These are phyloP conservation scores for Amyelois transitella DNA, from an alignment of 1,140 invertebrate genomes.

Conservation along the genomic window DNA sequence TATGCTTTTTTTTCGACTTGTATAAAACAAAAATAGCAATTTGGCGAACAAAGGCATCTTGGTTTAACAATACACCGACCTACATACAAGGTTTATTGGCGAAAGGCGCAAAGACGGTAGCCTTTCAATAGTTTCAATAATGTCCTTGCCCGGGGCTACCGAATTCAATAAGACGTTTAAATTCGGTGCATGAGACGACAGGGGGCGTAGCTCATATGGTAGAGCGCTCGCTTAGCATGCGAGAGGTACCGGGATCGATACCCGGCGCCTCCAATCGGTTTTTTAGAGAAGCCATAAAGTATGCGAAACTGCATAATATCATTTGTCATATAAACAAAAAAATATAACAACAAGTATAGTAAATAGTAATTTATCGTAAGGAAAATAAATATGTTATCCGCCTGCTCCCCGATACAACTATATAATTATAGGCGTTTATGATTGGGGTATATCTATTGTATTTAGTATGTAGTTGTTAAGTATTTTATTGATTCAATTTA, in stretches of 20 bases:
- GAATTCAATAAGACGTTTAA: background rate
- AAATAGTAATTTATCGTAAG: too few species aligned
- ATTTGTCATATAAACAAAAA: too few species aligned
- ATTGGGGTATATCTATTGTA: too few species aligned
- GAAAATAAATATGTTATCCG: too few species aligned
- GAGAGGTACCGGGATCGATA: constrained; percentile 91
- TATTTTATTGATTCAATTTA: too few species aligned
- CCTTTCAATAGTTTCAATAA: background rate
- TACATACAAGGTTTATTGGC: background rate
- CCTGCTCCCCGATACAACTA: too few species aligned
- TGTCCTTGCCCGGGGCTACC: background rate
- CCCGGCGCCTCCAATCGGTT: constrained; percentile 73
- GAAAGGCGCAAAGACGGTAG: background rate
- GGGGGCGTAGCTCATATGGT: constrained; percentile 90
- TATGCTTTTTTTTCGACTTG: too few species aligned
- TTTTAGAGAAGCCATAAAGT: too few species aligned
- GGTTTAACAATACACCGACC: background rate
- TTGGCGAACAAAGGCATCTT: background rate
- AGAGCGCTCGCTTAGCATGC: constrained; percentile 92
- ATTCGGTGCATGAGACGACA: background rate
- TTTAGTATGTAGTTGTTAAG: too few species aligned
- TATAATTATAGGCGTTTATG: too few species aligned
- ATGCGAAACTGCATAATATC: too few species aligned
- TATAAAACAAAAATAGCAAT: background rate
- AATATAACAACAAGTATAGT: too few species aligned